Base-by-base conservation (phyloP, 2,888 invertebrate genomes). In the Drosophila cracens region DNA sequence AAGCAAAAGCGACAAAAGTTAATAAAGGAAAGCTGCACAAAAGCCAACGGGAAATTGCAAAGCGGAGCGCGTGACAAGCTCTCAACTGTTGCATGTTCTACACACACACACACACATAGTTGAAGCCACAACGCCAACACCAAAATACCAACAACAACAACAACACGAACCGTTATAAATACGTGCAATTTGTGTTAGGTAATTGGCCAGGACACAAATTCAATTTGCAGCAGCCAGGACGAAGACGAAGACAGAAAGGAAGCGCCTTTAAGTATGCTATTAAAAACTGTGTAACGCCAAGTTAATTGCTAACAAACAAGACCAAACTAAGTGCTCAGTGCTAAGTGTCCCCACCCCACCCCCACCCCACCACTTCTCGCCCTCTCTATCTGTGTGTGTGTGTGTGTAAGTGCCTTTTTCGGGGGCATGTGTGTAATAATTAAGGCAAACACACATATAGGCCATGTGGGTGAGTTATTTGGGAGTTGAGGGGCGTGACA, bases 261-360 rank as follows among this genome's bases (percentile, higher is more conserved):
- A 60, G 62, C 72, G 58, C 65, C 56, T 63, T 68, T 79, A 86
- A 86, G 77, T 88, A 72, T 83, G 80, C 82, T 70, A 86, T 86
- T 78, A 86, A 86, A 88, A 90, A 74, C 73, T 70, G 62, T 70
- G 81, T 83, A 83, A 86, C 86, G 70, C 79, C 77, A 81, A 68
- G 79, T 81, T 87, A 87, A 87, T 89, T 87, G 87, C 86, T 64
- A 79, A 87, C 88, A 87, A 85, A 87, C 87, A 83, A 87, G 83
- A 51, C 57, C 48, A 57, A 33, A 31, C 27, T 61, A 43, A 38
- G 33, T 34, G 29, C 31, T 16, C 7, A 5, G 33, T 33, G 33
- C 10, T 33, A 10, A 33, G 33, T 33, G 33, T 2, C 43, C 11
- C n/a, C n/a, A 0, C 25, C 11, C 2, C 11, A 5, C 10, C 5